A percentile compares a stretch with the other conserved stretches of the same genome.
Conservation (phyloP, 2,888 invertebrate species). For the Celastrina argiolus region DNA sequence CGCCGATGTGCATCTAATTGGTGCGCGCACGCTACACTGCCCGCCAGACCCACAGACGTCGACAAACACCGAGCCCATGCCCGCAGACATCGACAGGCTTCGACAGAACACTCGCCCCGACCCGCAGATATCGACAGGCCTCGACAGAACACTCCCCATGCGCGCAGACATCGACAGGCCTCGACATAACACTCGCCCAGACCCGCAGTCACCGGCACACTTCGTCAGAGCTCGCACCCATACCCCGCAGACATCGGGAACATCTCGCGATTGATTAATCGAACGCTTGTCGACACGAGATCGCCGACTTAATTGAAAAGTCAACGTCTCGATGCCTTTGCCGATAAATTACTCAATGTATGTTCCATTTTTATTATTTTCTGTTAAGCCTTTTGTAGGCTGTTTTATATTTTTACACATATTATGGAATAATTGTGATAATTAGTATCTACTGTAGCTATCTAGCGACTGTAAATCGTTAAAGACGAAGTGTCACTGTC, state of each 20-base stretch:
- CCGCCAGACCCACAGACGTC: slow-evolving; percentile 35
- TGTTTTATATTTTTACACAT: too few relatives aligned
- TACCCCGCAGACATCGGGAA: slow-evolving; percentile 1
- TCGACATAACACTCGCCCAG: neutral
- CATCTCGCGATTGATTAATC: slow-evolving; percentile 57
- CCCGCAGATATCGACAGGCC: neutral
- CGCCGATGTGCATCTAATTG: slow-evolving; percentile 37
- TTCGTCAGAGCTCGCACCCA: neutral
- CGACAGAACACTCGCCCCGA: neutral
- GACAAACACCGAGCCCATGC: slow-evolving; percentile 27
- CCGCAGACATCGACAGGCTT: neutral
- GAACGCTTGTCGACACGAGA: slow-evolving; percentile 45
- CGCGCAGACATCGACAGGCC: neutral
- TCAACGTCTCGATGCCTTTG: slow-evolving; percentile 63
- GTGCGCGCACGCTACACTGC: slow-evolving; percentile 42
- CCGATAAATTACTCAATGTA: slow-evolving; percentile 54
- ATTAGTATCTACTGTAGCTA: too few relatives aligned
- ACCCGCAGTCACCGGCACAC: neutral
- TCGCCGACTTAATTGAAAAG: slow-evolving; percentile 71
- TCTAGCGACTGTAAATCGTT: too few relatives aligned
- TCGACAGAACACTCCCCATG: neutral
- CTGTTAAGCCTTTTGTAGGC: slow-evolving; percentile 28
- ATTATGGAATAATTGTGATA: too few relatives aligned
- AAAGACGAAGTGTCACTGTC: too few relatives aligned
- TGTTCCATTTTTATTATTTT: slow-evolving; percentile 53